phyloP scores from a whole-genome alignment of 2,797 vertebrate genomes.

The Ctenopoma multispine region DNA sequence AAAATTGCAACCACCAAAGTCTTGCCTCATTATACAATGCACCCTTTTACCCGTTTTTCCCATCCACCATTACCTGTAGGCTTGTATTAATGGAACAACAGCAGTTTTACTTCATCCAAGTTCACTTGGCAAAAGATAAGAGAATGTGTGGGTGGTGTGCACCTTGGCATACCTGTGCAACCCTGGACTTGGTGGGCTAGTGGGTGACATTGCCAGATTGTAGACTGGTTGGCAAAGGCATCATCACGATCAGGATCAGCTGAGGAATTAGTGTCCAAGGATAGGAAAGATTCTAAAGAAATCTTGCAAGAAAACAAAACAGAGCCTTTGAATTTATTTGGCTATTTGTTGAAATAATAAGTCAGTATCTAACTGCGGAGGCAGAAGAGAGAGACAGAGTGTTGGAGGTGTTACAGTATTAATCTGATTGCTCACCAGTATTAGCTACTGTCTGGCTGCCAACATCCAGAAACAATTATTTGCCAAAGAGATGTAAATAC shows the following conservation, averaged over 20 bases:
- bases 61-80: conserved; percentile 37
- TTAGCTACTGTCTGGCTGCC: conserved; percentile 45
- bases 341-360: conserved; percentile 8
- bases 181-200: conserved; percentile 49
- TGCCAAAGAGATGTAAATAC: conserved; percentile 35
- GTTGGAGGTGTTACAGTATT: conserved; percentile 41
- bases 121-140: conserved; percentile 66
- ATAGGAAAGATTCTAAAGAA: conserved; percentile 12
- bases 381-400: conserved; percentile 2
- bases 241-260: conserved; percentile 17
- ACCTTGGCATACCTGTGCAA: conserved; percentile 56
- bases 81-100: conserved; percentile 58
- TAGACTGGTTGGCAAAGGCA: conserved; percentile 45
- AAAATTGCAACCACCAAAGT: conserved; percentile 22
- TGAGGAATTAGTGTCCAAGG: conserved; percentile 14
- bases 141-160: conserved; percentile 60
- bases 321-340: conserved; percentile 3
- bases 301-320: conserved; percentile 2
- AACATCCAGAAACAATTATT: conserved; percentile 38
- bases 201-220: conserved; percentile 55
- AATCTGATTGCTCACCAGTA: conserved; percentile 39
- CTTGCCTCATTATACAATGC: conserved; percentile 40
- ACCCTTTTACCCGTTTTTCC: neutral
- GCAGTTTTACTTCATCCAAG: conserved; percentile 48
- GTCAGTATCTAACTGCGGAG: neutral